Percentiles rank a stretch among this genome's conserved stretches.
Conservation (phyloP, 2,888 invertebrate genomes). For the Gymnoscelis rufifasciata region DNA sequence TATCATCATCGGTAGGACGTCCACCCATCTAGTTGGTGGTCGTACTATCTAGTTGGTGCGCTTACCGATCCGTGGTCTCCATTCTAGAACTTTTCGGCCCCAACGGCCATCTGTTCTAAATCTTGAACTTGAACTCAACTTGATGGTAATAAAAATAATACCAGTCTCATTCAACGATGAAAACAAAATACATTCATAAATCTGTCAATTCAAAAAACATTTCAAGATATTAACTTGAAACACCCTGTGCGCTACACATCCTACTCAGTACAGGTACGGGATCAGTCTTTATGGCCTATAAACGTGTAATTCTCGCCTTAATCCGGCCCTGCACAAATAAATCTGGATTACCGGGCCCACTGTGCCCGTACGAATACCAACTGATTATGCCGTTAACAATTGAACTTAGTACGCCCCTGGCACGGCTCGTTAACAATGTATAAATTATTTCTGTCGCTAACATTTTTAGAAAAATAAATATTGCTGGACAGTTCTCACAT, state of each 20-base stretch:
- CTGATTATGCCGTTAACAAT: conserved; percentile 77
- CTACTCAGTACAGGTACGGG: conserved; percentile 70
- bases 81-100: too few species aligned
- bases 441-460: background rate
- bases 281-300: conserved; percentile 79
- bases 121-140: too few species aligned
- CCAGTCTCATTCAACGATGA: too few species aligned
- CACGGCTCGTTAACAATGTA: conserved; percentile 21
- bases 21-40: too few species aligned
- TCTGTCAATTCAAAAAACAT: too few species aligned
- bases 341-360: conserved; percentile 74
- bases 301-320: conserved; percentile 79
- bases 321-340: conserved; percentile 73
- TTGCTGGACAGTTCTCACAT: too few species aligned
- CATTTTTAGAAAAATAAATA: background rate
- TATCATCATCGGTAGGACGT: too few species aligned
- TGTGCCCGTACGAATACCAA: conserved; percentile 67
- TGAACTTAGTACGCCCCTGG: conserved; percentile 41
- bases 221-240: background rate
- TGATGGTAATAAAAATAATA: too few species aligned
- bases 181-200: conserved; percentile 1
- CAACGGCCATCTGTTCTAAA: too few species aligned
- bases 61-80: too few species aligned
- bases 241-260: conserved; percentile 51
- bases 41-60: too few species aligned